These are phyloP conservation scores for Drosophila macrospina DNA, from an alignment of 2,888 invertebrate species.

Conservation along the genomic window DNA sequence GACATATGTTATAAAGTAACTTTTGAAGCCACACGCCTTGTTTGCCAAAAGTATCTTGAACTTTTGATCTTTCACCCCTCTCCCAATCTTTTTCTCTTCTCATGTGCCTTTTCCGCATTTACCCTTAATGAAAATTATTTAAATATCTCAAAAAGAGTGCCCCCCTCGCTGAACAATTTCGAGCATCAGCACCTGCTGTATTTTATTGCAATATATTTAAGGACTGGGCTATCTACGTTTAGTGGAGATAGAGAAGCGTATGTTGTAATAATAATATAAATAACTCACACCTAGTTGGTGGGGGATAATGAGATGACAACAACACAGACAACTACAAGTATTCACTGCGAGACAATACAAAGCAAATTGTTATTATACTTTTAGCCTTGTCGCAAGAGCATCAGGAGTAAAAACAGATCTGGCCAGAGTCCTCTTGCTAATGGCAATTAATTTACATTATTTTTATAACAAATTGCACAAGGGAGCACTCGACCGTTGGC, in stretches of 20 bases:
- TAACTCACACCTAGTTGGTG: slow-evolving; percentile 22
- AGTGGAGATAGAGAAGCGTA: not conserved
- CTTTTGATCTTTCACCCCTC: slow-evolving; percentile 32
- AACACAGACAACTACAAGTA: slow-evolving; percentile 8
- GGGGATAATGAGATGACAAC: slow-evolving; percentile 23
- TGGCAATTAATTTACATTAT: slow-evolving; percentile 75
- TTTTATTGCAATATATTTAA: slow-evolving; percentile 13
- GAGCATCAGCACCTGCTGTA: not conserved
- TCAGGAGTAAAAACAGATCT: slow-evolving; percentile 23
- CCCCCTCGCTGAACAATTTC: not conserved
- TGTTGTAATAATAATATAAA: slow-evolving; percentile 19
- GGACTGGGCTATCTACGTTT: no score
- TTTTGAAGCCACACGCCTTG: slow-evolving; percentile 50
- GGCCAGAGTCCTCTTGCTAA: slow-evolving; percentile 36
- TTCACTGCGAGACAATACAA: slow-evolving; percentile 22
- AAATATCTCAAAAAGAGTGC: slow-evolving; percentile 24
- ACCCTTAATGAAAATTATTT: slow-evolving; percentile 51
- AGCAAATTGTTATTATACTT: slow-evolving; percentile 50
- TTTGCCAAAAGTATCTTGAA: slow-evolving; percentile 28
- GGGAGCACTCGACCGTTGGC: slow-evolving; percentile 20
- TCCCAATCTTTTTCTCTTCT: not conserved
- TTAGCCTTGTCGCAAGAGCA: not conserved
- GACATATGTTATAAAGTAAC: slow-evolving; percentile 43
- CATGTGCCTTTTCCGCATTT: slow-evolving; percentile 18
- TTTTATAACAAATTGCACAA: slow-evolving; percentile 67